phyloP scores from a whole-genome alignment of 2,888 invertebrate species.

The Eilema caniola region DNA sequence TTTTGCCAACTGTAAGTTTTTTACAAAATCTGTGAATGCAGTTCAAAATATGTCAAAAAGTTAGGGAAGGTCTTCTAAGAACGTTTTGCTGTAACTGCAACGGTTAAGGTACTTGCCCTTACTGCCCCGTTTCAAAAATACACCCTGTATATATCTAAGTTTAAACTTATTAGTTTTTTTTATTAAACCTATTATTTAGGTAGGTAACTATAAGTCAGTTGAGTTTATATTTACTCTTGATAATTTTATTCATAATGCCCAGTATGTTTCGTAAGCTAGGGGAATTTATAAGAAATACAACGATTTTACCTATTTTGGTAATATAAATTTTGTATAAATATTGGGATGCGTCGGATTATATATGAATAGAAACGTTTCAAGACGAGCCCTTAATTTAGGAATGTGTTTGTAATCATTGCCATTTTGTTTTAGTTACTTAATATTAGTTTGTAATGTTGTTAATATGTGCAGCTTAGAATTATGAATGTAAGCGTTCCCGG shows the following conservation, averaged over 20 bases:
- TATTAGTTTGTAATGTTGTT: slow-evolving; percentile 49
- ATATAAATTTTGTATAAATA: slow-evolving; percentile 19
- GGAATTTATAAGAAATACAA: slow-evolving; percentile 36
- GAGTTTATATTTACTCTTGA: slow-evolving; percentile 4
- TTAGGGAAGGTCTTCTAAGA: too few species aligned
- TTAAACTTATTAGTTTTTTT: too few species aligned
- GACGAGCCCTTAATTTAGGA: slow-evolving; percentile 37
- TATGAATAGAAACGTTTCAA: slow-evolving; percentile 26
- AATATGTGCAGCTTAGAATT: slow-evolving; percentile 61
- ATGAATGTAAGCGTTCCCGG: slow-evolving; percentile 47
- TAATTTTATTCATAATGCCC: slow-evolving; percentile 14
- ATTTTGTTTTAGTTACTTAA: slow-evolving; percentile 73
- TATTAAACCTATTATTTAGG: too few species aligned
- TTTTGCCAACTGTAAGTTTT: too few species aligned
- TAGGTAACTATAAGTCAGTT: not conserved
- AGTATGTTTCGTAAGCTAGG: slow-evolving; percentile 19
- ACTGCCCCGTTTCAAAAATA: too few species aligned
- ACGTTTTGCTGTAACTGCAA: too few species aligned
- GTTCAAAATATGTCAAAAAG: too few species aligned
- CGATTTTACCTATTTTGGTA: slow-evolving; percentile 38
- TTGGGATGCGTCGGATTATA: slow-evolving; percentile 18
- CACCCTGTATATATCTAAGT: too few species aligned
- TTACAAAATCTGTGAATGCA: too few species aligned
- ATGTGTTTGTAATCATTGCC: slow-evolving; percentile 72
- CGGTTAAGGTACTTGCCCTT: too few species aligned